A percentile compares a stretch with the other conserved stretches of the same genome.
Conservation (phyloP, 1,140 invertebrate genomes). For the Camponotus vicinus region DNA sequence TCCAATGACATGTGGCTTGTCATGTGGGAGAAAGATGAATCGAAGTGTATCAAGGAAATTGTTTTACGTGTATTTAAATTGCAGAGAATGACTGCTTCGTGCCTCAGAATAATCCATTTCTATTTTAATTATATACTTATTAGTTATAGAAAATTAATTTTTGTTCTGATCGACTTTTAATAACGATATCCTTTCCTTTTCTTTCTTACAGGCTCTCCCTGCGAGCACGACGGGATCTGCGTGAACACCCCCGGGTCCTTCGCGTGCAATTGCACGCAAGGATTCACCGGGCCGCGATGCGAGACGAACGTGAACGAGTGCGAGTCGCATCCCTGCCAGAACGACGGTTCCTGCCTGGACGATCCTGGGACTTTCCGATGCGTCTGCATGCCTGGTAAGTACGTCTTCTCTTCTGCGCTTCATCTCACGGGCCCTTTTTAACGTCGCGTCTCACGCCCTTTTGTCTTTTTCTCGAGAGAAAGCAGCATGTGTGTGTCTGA, state of each 20-base stretch:
- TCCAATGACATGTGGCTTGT: background rate
- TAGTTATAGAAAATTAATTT: background rate
- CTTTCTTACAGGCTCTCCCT: conserved; percentile 91
- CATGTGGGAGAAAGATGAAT: background rate
- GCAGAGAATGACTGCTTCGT: background rate
- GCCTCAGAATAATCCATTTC: too few species aligned
- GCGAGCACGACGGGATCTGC: conserved; percentile 96
- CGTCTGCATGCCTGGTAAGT: conserved; percentile 98
- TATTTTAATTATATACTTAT: too few species aligned
- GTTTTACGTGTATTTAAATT: conserved; percentile 3
- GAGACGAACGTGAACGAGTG: conserved; percentile 98
- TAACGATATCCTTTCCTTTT: conserved; percentile 28
- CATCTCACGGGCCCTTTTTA: background rate
- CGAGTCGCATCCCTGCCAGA: conserved; percentile 97
- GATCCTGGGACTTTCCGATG: conserved; percentile 98
- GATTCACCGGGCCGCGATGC: conserved; percentile 96
- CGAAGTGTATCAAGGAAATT: conserved; percentile 3
- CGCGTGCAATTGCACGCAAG: conserved; percentile 96
- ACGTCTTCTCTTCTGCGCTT: conserved; percentile 3
- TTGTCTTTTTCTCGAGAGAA: background rate
- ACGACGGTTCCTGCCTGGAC: conserved; percentile 97
- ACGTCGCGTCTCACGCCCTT: background rate
- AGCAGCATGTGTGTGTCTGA: background rate
- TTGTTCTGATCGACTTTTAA: background rate
- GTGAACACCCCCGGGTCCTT: conserved; percentile 98